Base-by-base conservation (phyloP, 2,797 vertebrate genomes). In the Hirundo rustica region DNA sequence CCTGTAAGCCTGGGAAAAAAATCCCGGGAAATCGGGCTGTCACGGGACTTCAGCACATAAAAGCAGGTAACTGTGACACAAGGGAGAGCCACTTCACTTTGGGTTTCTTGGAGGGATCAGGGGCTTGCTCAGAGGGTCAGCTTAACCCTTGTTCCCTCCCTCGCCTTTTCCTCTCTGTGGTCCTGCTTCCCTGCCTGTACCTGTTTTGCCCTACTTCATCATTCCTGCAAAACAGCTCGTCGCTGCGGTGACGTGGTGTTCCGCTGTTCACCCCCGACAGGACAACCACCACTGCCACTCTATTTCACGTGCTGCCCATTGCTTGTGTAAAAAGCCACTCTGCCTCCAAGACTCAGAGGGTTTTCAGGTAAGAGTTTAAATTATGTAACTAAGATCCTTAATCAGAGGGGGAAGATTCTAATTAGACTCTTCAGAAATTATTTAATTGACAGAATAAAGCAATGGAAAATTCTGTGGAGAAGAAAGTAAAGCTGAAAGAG, bases 271-370 rank as follows among this genome's bases (percentile, higher is more conserved):
- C 25, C 32, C 15, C 8, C 4, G 4, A 9, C 14, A 14, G 9
- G 7, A 50, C 11, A 4, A 10, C 30, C 29, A 5, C 16, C 2
- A 4, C 36, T 0, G 1, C 30, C 3, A 1, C 36, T n/a, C 47
- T 8, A 2, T 3, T 1, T 13, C 38, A 8, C 15, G 32, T 0
- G 0, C 48, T 13, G 73, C 47, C 70, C 3, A 6, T 26, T 38
- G 27, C 18, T 11, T 23, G 19, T 10, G 36, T 6, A 36, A 75
- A 55, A 75, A 29, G 10, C 12, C 16, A 4, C 16, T 68, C 32
- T 38, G 19, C 14, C 50, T 29, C 32, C 10, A 14, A 62, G 25
- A 16, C 23, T 61, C 20, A 20, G 40, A 71, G 32, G 3, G 8
- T 40, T 89, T 87, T 44, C 47, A 81, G 27, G 17, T 54, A 62